Evolutionary conservation across 1,140 invertebrate species (phyloP), one percentile per base, ranked within the genome.

Genomic region (Melitaea cinxia): DNA sequence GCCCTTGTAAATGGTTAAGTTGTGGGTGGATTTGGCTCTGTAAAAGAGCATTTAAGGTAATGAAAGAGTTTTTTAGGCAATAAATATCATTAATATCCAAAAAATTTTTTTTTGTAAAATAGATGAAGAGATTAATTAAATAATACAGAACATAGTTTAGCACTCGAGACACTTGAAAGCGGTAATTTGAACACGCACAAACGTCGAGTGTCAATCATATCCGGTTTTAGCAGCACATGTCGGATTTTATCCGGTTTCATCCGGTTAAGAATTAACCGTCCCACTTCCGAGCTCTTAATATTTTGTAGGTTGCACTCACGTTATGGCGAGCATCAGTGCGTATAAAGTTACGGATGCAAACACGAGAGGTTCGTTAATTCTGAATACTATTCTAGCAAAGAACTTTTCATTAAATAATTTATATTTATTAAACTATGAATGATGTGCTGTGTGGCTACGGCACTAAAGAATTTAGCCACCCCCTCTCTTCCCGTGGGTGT

Each of bases 261-360:
- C 37, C 37, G 14, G 15, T 9, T 42, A 42, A 42, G 17, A 42
- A 17, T 42, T 17, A 1, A 14, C 15, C 4, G 19, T 23, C 4
- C 42, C 0, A 21, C 19, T 47, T 47, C 19, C 1, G 42, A 23
- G 0, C 19, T 0, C 9, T 47, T 23, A 21, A 23, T 17, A 12
- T 21, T 23, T 47, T 47, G 21, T 9, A 23, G 19, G 42, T 47
- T 47, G 42, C 42, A 39, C 1, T 39, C 14, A 23, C 23, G 42
- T 47, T 47, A 47, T 10, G n/a, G 15, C 37, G 37, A 47, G 42
- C 42, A 47, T 47, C 42, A 10, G 7, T 2, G 39, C 42, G 21
- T 23, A 47, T 47, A 21, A 47, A 47, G 21, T 24, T 47, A 47
- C 42, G 19, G 42, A 47, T 21, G 42, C 17, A 47, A 47, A 47